Evolutionary conservation across 2,888 invertebrate genomes (phyloP).

Genomic region (Campoplex capitator): DNA sequence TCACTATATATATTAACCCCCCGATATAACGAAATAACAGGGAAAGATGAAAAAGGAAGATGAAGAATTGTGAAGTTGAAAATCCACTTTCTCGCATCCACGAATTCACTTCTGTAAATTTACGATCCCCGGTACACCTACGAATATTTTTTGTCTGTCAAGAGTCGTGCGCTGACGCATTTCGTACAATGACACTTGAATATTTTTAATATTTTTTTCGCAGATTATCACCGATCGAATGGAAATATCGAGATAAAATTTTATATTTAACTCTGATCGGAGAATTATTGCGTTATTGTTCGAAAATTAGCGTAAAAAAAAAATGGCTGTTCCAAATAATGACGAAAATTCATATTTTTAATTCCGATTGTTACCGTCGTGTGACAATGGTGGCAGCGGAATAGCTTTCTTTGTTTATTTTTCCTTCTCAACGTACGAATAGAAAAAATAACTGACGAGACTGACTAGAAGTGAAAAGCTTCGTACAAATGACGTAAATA

Average conservation of each 20-base stretch:
- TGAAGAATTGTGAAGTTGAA: constrained; percentile 6
- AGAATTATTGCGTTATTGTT: no score
- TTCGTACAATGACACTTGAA: neutral
- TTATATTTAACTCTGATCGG: neutral
- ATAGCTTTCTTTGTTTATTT: neutral
- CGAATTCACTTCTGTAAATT: constrained; percentile 66
- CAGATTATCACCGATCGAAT: neutral
- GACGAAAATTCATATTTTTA: no score
- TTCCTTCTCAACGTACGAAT: neutral
- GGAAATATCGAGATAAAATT: neutral
- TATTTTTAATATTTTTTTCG: neutral
- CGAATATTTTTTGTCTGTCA: neutral
- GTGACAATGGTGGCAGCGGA: no score
- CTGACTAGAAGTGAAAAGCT: neutral
- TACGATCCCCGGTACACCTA: constrained; percentile 60
- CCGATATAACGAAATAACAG: neutral
- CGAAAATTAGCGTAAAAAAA: no score
- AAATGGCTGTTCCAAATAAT: no score
- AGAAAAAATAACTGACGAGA: neutral
- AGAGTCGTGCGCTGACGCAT: neutral
- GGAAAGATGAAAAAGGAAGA: constrained; percentile 42
- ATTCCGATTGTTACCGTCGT: no score
- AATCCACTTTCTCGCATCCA: constrained; percentile 59
- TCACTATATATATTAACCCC: constrained; percentile 19
- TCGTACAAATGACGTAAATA: neutral